Evolutionary conservation across 2,113 vertebrate genomes (phyloP).

Genomic region (Pogonocichla stellata): DNA sequence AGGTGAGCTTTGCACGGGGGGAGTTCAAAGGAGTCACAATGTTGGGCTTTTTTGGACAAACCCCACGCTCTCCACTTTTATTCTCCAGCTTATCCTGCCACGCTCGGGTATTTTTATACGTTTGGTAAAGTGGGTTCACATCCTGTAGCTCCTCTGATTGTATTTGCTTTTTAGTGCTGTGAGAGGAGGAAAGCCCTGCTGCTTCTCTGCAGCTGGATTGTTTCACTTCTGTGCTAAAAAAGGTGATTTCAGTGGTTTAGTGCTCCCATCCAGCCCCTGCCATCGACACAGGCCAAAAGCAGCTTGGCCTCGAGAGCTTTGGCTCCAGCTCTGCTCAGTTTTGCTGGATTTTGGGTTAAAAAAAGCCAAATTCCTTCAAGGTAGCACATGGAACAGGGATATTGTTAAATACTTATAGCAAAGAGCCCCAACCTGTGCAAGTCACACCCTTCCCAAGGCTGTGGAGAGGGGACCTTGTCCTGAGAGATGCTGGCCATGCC

Average conservation of each 20-base stretch:
- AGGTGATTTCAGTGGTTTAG: neutral
- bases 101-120: neutral
- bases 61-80: neutral
- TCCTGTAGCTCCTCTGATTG: neutral
- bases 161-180: neutral
- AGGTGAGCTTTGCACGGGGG: conserved; percentile 71
- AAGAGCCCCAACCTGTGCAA: neutral
- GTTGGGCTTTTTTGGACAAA: neutral
- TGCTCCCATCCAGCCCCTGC: neutral
- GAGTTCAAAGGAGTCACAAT: neutral
- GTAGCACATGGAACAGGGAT: neutral
- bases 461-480: neutral
- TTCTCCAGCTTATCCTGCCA: neutral
- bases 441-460: neutral
- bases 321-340: neutral
- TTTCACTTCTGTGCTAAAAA: neutral
- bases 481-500: rapidly evolving
- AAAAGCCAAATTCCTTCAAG: neutral
- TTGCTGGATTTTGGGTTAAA: neutral
- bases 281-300: neutral
- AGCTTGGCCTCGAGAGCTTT: neutral
- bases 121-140: neutral
- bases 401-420: neutral
- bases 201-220: neutral
- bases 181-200: neutral